phyloP scores from a whole-genome alignment of 2,113 vertebrate species.

The Dicaeum eximium region DNA sequence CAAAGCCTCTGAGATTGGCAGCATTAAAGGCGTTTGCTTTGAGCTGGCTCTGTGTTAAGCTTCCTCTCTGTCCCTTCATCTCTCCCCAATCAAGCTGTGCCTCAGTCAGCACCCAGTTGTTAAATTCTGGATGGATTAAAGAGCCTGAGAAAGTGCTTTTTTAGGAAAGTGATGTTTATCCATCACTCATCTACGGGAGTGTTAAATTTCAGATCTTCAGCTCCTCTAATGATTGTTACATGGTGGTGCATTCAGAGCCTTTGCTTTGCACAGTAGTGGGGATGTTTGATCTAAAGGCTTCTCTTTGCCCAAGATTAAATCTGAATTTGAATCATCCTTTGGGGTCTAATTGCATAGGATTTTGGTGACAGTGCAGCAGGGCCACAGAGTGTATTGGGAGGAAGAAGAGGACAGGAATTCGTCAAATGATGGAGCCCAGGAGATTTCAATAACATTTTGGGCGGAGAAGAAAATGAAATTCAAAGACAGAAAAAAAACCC shows the following conservation, averaged over 20 bases:
- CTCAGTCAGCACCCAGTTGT: constrained; percentile 43
- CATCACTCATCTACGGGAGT: constrained; percentile 2
- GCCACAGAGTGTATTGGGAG: neutral
- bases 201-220: constrained; percentile 14
- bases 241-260: neutral
- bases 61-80: constrained; percentile 39
- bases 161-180: constrained; percentile 29
- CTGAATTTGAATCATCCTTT: constrained; percentile 36
- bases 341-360: constrained; percentile 42
- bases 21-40: neutral
- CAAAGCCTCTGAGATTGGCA: constrained; percentile 36
- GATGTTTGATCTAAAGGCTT: constrained; percentile 36
- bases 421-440: neutral
- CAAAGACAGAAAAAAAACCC: neutral
- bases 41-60: constrained; percentile 24
- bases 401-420: neutral
- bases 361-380: neutral
- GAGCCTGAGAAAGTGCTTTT: constrained; percentile 21
- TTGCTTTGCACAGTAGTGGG: neutral
- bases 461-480: neutral
- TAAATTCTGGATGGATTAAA: constrained; percentile 60
- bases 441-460: neutral
- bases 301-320: constrained; percentile 38
- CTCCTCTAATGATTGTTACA: constrained; percentile 9
- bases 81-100: constrained; percentile 31